These are phyloP conservation scores for Cheirogaleus major DNA, from an alignment of 2,797 vertebrate species.

Conservation along the genomic window DNA sequence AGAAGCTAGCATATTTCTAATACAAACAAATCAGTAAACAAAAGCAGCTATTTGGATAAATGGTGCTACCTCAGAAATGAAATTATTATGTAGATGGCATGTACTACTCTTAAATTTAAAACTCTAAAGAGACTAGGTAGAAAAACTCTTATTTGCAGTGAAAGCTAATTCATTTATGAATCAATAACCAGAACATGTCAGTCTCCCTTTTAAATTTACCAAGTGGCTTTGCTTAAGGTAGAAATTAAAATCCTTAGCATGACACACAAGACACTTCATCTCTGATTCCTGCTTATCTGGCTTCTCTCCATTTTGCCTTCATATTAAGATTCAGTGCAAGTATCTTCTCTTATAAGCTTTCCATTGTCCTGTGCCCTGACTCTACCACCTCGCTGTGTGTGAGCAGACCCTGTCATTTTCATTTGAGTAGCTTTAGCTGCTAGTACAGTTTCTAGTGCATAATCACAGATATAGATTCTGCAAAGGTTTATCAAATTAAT, in stretches of 20 bases:
- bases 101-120: neutral
- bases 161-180: neutral
- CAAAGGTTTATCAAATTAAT: neutral
- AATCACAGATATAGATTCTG: too few relatives aligned
- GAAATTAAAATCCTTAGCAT: neutral
- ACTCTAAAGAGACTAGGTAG: neutral
- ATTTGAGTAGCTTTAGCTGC: neutral
- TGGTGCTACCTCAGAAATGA: neutral
- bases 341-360: neutral
- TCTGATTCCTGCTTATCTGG: neutral
- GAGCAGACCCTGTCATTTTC: neutral
- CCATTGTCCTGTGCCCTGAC: neutral
- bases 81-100: neutral
- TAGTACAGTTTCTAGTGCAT: neutral
- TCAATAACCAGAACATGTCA: neutral
- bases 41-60: neutral
- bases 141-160: neutral
- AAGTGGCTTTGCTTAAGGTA: neutral
- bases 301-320: neutral
- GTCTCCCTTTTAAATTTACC: neutral
- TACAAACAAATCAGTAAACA: neutral
- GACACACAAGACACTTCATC: neutral
- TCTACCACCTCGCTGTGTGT: neutral
- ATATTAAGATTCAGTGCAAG: neutral
- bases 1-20: neutral